These are phyloP conservation scores for Tigriopus californicus DNA, from an alignment of 2,888 invertebrate species.

Conservation along the genomic window DNA sequence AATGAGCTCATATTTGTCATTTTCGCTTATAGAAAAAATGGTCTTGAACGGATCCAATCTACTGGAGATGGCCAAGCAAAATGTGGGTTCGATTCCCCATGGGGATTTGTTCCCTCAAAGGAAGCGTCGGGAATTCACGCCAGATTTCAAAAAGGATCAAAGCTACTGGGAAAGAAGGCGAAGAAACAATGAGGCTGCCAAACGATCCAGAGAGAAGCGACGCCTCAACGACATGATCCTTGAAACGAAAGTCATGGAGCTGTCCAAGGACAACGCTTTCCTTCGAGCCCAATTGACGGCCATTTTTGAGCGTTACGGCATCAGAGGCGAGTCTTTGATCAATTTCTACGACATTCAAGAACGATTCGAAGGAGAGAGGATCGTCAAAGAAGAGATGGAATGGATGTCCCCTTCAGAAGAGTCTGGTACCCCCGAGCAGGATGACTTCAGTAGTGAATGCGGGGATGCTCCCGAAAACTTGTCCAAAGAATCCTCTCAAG, in stretches of 20 bases:
- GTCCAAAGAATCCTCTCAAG: too few species aligned
- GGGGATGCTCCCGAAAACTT: too few species aligned
- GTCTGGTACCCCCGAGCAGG: too few species aligned
- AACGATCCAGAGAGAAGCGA: constrained; percentile 85
- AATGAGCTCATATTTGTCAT: too few species aligned
- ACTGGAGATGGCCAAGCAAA: too few species aligned
- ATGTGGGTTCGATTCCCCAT: constrained; percentile 16
- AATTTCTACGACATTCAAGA: constrained; percentile 58
- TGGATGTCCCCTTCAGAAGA: too few species aligned
- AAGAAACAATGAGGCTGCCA: constrained; percentile 91
- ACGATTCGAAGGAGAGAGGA: too few species aligned
- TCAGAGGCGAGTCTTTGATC: constrained; percentile 64
- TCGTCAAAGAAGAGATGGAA: too few species aligned
- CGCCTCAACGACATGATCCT: constrained; percentile 91
- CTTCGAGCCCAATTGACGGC: constrained; percentile 79
- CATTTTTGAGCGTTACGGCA: constrained; percentile 78
- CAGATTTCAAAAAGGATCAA: constrained; percentile 88
- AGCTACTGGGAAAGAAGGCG: constrained; percentile 92
- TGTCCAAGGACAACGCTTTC: constrained; percentile 86
- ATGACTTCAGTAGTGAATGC: too few species aligned
- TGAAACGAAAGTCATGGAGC: constrained; percentile 76
- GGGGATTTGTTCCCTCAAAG: constrained; percentile 41
- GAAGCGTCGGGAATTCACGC: constrained; percentile 88
- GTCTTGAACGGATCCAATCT: too few species aligned
- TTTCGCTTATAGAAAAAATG: too few species aligned